Conservation (phyloP, 2,797 vertebrate genomes). For the Sebastiscus tertius region DNA sequence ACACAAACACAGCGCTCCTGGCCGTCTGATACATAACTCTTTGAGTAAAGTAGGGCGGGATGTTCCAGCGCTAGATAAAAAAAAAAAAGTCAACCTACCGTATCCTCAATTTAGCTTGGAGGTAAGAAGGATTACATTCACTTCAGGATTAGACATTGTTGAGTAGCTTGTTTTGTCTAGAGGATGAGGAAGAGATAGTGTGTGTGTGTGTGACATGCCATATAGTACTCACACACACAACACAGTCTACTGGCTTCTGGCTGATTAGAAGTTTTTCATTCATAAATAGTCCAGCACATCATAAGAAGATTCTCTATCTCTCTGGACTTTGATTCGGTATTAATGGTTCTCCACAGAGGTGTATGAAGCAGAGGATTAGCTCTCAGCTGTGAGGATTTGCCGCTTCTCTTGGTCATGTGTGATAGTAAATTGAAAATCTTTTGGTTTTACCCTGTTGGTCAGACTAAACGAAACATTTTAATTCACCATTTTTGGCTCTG, state of each 20-base stretch:
- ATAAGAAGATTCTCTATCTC: background rate
- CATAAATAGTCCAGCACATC: background rate
- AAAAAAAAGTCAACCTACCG: conserved; percentile 78
- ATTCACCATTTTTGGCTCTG: background rate
- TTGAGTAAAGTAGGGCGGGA: conserved; percentile 86
- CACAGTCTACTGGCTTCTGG: background rate
- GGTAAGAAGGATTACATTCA: conserved; percentile 86
- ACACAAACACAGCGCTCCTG: conserved; percentile 17
- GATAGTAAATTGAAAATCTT: background rate
- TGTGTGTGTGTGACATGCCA: conserved; percentile 23
- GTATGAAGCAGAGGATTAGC: background rate
- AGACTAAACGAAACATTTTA: background rate
- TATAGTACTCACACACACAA: background rate
- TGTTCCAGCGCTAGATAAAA: conserved; percentile 84
- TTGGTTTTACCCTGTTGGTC: background rate
- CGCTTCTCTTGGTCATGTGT: background rate
- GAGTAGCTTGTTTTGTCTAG: conserved; percentile 82
- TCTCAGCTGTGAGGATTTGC: background rate
- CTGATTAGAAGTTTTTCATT: background rate
- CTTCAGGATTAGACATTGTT: conserved; percentile 85
- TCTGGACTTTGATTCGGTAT: background rate
- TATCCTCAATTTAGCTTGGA: conserved; percentile 85
- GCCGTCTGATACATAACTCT: conserved; percentile 72
- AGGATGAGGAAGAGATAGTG: conserved; percentile 64
- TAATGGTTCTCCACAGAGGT: background rate